Base-by-base conservation (phyloP, 2,113 vertebrate genomes). In the Seriola dumerili region DNA sequence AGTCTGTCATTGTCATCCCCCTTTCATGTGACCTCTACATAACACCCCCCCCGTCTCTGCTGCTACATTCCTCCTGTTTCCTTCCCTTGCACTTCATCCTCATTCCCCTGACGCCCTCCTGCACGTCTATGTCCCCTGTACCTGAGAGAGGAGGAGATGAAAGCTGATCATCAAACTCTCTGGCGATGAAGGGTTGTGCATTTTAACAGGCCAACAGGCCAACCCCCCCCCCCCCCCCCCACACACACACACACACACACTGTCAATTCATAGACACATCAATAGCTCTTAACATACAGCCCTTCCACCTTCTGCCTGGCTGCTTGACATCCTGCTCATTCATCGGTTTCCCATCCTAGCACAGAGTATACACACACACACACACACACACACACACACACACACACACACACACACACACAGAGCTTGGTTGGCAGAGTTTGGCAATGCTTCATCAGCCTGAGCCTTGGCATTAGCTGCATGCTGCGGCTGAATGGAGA, bases 401-500 rank as follows among this genome's bases (percentile, higher is more conserved):
- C 57, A 70, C 61, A 23, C 66, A 58, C 57, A 67, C 52, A 76
- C 64, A 77, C 76, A 71, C 17, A 76, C n/a, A 80, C 52, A 57
- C 59, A 83, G 3, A 66, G 36, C n/a, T 54, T 40, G 65, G 69
- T 71, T 81, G 79, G 78, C 58, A 83, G 73, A 72, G 81, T 76
- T 85, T 75, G 66, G 82, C 76, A 76, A 50, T 55, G 85, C 81
- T 72, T 89, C 87, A 81, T 78, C 87, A 90, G 85, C 78, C 80
- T 48, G 58, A 83, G 88, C 55, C 63, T 87, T 93, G 91, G 90
- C 92, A 85, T 82, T 71, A 80, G 80, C 59, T 72, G 72, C 61
- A 75, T 44, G 70, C 85, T 90, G 90, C 75, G 76, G 88, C 79
- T 90, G 78, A 88, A 91, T 78, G 73, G 66, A 89, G 85, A 88